Conservation (phyloP, 2,888 invertebrate genomes). For the Sarcophaga variegata region DNA sequence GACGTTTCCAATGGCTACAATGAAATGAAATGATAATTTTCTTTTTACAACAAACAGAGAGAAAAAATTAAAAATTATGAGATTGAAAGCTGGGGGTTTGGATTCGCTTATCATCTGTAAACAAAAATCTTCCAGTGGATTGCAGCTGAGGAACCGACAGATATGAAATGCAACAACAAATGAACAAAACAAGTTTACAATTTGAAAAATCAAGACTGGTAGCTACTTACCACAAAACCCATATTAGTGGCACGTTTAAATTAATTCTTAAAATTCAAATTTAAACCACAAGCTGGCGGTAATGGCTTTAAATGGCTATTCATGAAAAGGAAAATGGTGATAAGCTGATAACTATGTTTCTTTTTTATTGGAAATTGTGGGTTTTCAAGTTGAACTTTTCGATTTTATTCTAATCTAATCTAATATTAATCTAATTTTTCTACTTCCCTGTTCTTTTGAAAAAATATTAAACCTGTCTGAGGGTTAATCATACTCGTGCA, state of each 20-base stretch:
- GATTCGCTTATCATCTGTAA: constrained; percentile 12
- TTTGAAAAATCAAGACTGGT: constrained; percentile 50
- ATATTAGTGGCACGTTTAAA: constrained; percentile 65
- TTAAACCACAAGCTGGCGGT: constrained; percentile 55
- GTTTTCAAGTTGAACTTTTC: no score
- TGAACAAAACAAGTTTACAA: constrained; percentile 2
- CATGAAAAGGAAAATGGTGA: background rate
- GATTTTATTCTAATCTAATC: no score
- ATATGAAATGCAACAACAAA: no score
- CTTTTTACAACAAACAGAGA: background rate
- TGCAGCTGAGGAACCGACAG: no score
- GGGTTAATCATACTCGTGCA: constrained; percentile 16
- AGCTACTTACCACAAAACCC: constrained; percentile 61
- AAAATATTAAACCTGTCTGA: background rate
- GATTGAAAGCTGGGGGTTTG: background rate
- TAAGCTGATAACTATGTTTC: no score
- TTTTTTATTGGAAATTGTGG: no score
- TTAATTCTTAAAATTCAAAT: constrained; percentile 59
- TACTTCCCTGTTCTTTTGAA: no score
- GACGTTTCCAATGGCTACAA: constrained; percentile 33
- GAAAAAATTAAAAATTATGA: constrained; percentile 7
- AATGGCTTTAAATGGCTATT: background rate
- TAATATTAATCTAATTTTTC: no score
- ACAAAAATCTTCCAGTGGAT: no score
- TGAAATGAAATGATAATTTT: constrained; percentile 41